These are phyloP conservation scores for Virgularia gustaviana DNA, from an alignment of 92 coral and sea anemone genomes.

Conservation along the genomic window DNA sequence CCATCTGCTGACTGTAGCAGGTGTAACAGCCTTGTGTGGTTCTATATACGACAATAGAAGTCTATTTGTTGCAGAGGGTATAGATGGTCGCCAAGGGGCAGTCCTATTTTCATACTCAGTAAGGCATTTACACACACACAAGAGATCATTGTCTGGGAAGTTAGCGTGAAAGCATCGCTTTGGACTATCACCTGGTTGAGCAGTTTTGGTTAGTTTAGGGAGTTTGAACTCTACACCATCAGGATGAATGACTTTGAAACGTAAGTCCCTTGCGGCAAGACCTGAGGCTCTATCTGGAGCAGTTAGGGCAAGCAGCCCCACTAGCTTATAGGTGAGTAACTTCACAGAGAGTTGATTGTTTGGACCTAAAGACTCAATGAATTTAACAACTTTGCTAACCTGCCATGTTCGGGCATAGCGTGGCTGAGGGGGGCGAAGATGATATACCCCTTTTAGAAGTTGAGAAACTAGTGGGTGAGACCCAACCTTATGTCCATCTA, in stretches of 20 bases:
- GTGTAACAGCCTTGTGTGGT: constrained; percentile 36
- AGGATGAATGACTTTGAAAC: constrained; percentile 26
- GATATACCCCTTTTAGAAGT: constrained; percentile 43
- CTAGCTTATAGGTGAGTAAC: constrained; percentile 32
- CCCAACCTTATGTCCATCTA: constrained; percentile 44
- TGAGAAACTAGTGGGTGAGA: constrained; percentile 51
- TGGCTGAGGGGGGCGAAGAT: constrained; percentile 43
- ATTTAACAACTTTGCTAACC: constrained; percentile 33
- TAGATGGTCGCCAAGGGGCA: constrained; percentile 2
- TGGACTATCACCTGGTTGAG: background rate
- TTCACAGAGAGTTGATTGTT: constrained; percentile 7
- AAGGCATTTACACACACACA: constrained; percentile 47
- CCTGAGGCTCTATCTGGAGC: constrained; percentile 43
- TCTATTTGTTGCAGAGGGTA: background rate
- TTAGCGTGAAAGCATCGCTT: constrained; percentile 49
- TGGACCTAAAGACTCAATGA: constrained; percentile 33
- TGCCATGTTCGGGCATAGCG: constrained; percentile 42
- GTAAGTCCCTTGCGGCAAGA: constrained; percentile 38
- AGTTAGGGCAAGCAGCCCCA: constrained; percentile 38
- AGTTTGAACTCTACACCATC: constrained; percentile 47
- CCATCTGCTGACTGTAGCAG: constrained; percentile 46
- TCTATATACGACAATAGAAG: constrained; percentile 4
- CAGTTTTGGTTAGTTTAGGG: constrained; percentile 27
- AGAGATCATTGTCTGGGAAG: constrained; percentile 25
- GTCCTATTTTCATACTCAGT: constrained; percentile 34